Evolutionary conservation across 2,797 vertebrate species (phyloP), one percentile per base, ranked within the genome.

Genomic region (Acanthurus tractus): DNA sequence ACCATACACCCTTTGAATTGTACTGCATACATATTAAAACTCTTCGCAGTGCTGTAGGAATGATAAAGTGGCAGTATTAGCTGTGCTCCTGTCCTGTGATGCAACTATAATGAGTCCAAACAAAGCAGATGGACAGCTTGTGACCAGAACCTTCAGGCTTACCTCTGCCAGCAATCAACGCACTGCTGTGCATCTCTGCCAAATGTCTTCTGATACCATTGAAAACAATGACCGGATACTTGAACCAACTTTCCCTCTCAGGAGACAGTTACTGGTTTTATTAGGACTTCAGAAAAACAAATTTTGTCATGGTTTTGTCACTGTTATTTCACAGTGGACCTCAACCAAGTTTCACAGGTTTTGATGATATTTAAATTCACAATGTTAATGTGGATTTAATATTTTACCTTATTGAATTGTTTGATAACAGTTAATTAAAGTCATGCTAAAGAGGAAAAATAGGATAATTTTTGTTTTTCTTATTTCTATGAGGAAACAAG

Each of bases 51-150:
- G 71, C 45, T 71, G 34, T 50, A 54, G 42, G 17, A 66, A 67
- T 56, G 65, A 80, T 40, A 34, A 45, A 66, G 65, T 56, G 88
- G 65, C 69, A 48, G 77, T 48, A 68, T 74, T 45, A 18, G 58
- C 29, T 38, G 49, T 62, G 62, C 63, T 73, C 49, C 42, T 76
- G 66, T 77, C 62, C 61, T 17, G 25, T 79, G 72, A 80, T 84
- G 76, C 84, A 78, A 13, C 36, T 29, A 78, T 86, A 82, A 87
- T 86, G 77, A 84, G 74, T 80, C 49, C 29, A 72, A 85, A 65
- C 63, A 81, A 88, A 93, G 63, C 93, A 93, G 93, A 94, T 93
- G 91, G 93, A 84, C 86, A 74, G 82, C 78, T 77, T 86, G 82
- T 86, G 84, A 80, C 67, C 44, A 74, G 71, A 89, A 82, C 88